These are phyloP conservation scores for Lypha dubia DNA, from an alignment of 2,888 invertebrate species.

Conservation along the genomic window DNA sequence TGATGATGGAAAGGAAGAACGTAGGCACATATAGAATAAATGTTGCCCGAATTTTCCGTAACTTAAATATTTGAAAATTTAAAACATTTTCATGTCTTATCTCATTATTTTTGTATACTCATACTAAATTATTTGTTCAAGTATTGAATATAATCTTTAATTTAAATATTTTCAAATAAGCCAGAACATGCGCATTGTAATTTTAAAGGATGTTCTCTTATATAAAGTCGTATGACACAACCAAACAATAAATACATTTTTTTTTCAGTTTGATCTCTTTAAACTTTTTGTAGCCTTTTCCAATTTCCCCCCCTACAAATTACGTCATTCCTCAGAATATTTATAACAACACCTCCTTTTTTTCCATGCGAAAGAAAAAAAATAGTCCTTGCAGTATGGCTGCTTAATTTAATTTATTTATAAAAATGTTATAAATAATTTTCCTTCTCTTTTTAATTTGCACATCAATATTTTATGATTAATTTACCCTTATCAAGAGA, in stretches of 20 bases:
- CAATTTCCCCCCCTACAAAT: conserved; percentile 32
- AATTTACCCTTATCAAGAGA: neutral
- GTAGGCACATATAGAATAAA: neutral
- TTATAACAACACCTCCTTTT: conserved; percentile 52
- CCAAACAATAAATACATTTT: conserved; percentile 30
- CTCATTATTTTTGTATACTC: neutral
- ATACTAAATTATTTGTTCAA: neutral
- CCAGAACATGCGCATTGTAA: conserved; percentile 55
- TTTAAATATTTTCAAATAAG: conserved; percentile 3
- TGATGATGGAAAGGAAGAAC: neutral
- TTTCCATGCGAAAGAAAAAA: neutral
- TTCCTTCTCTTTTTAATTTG: neutral
- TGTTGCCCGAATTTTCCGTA: neutral
- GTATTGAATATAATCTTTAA: neutral
- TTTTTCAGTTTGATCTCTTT: conserved; percentile 10
- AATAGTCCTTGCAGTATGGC: neutral
- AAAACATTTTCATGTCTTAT: neutral
- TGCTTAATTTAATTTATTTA: conserved; percentile 28
- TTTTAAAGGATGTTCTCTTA: conserved; percentile 44
- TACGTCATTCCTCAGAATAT: conserved; percentile 62
- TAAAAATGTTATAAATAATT: neutral
- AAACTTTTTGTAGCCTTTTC: conserved; percentile 4
- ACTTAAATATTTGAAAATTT: neutral
- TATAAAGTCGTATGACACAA: conserved; percentile 59
- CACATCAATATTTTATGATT: neutral